Base-by-base conservation (phyloP, 1,140 invertebrate genomes). In the Drosophila triauraria region DNA sequence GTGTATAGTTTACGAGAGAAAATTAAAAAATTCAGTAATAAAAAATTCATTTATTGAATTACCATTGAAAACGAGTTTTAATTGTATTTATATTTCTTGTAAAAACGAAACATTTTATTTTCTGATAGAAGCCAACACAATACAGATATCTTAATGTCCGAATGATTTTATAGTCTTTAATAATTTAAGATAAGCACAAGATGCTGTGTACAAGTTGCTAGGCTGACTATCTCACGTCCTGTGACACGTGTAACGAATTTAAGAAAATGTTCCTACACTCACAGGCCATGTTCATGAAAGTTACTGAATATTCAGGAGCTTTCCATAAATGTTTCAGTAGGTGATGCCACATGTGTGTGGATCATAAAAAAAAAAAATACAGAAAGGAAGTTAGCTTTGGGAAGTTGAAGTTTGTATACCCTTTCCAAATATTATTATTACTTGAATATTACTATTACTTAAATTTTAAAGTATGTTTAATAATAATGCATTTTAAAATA, bases 351-450 rank as follows among this genome's bases (percentile, higher is more conserved):
- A 58, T 56, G 53, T 58, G 62, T 25, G 40, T 17, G 12, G 35
- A 27, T 54, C 25, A 70, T 80, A 80, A 80, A 80, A 78, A 35
- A 35, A 35, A 35, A 10, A 30, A 30, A 27, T n/a, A 8, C 8
- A 10, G 8, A 35, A 12, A 12, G 9, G 3, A 35, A 35, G 32
- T 9, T 0, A 35, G 8, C 32, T 35, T 35, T 10, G 8, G 32
- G 3, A 2, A 10, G 32, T 3, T 3, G 8, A 10, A 35, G 32
- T 35, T 10, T 35, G 32, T 10, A 35, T 35, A 12, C 32, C 9
- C 32, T 35, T 35, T 10, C 10, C 10, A 10, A 35, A 9, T 20
- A 20, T 20, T 20, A 20, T 20, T 20, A 20, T 20, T 20, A 20
- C 20, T 20, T 20, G 20, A 20, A 20, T 20, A 20, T 20, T 20